These are phyloP conservation scores for Apaloderma vittatum DNA, from an alignment of 2,113 vertebrate genomes.

Conservation along the genomic window DNA sequence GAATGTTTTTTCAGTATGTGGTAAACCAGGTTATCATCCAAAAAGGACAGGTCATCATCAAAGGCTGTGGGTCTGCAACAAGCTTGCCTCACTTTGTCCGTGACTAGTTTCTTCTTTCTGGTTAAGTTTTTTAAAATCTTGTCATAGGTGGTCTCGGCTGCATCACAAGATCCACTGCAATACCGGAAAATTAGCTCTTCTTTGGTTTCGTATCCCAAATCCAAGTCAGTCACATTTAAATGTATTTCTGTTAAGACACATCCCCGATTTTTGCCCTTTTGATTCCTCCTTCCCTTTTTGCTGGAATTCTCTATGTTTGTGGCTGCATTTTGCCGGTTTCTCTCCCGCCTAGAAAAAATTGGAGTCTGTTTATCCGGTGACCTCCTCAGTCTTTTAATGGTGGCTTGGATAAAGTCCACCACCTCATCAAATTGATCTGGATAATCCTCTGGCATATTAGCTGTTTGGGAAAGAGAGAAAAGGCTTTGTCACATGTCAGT, in stretches of 20 bases:
- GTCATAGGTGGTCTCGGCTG: slow-evolving; percentile 94
- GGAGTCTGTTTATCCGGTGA: slow-evolving; percentile 84
- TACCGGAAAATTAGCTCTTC: slow-evolving; percentile 97
- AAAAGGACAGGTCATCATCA: slow-evolving; percentile 95
- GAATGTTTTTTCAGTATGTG: slow-evolving; percentile 98
- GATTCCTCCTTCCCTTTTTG: slow-evolving; percentile 77
- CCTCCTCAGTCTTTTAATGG: slow-evolving; percentile 91
- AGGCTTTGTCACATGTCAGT: not conserved
- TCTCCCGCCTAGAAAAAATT: slow-evolving; percentile 80
- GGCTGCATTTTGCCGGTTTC: slow-evolving; percentile 82
- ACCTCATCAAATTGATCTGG: slow-evolving; percentile 94
- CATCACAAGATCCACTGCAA: slow-evolving; percentile 94
- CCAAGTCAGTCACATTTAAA: slow-evolving; percentile 96
- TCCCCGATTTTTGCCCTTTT: slow-evolving; percentile 84
- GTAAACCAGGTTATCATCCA: slow-evolving; percentile 95
- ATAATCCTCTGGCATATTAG: slow-evolving; percentile 86
- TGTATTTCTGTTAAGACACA: slow-evolving; percentile 95
- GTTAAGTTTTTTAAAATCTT: slow-evolving; percentile 97
- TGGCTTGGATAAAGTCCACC: slow-evolving; percentile 96
- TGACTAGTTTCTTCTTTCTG: slow-evolving; percentile 93
- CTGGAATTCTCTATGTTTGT: slow-evolving; percentile 75
- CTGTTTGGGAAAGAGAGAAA: slow-evolving; percentile 81
- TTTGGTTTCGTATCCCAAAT: slow-evolving; percentile 95
- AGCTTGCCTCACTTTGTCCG: slow-evolving; percentile 89
- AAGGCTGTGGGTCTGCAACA: slow-evolving; percentile 95